A percentile compares a stretch with the other conserved stretches of the same genome.
Conservation (phyloP, 1,140 invertebrate species). For the Solenopsis invicta region DNA sequence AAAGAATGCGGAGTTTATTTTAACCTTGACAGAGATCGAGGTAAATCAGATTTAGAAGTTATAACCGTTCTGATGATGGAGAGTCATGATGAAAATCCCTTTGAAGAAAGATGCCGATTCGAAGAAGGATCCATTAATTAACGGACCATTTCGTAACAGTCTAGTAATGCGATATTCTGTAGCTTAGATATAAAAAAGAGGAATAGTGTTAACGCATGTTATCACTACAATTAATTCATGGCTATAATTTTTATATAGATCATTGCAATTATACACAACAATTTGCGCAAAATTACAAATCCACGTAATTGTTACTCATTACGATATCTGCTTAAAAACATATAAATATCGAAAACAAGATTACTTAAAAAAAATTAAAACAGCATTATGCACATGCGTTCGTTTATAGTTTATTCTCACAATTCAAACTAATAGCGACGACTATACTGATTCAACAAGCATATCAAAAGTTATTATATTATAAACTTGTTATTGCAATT, state of each 20-base stretch:
- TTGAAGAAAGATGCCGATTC: slow-evolving; percentile 20
- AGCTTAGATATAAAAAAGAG: not conserved
- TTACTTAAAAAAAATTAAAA: slow-evolving; percentile 2
- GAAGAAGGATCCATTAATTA: slow-evolving; percentile 2
- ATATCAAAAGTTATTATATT: no score
- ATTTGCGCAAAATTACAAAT: not conserved
- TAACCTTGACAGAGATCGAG: slow-evolving; percentile 33
- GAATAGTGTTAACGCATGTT: no score
- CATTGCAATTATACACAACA: not conserved
- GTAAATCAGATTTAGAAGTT: slow-evolving; percentile 12
- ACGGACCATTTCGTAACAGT: not conserved
- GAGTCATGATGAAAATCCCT: not conserved
- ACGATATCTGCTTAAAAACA: not conserved
- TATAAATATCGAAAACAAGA: not conserved
- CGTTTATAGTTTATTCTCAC: slow-evolving; percentile 1
- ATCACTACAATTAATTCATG: not conserved
- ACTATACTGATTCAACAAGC: not conserved
- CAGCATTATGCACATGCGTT: not conserved
- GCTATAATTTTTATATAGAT: not conserved
- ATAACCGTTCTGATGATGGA: not conserved
- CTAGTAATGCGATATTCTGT: not conserved
- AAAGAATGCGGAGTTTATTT: slow-evolving; percentile 37
- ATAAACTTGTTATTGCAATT: not conserved
- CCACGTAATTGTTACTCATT: not conserved
- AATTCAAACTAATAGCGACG: not conserved